A percentile compares a stretch with the other conserved stretches of the same genome.
Conservation (phyloP, 2,888 invertebrate species). For the Drosophila prolongata region DNA sequence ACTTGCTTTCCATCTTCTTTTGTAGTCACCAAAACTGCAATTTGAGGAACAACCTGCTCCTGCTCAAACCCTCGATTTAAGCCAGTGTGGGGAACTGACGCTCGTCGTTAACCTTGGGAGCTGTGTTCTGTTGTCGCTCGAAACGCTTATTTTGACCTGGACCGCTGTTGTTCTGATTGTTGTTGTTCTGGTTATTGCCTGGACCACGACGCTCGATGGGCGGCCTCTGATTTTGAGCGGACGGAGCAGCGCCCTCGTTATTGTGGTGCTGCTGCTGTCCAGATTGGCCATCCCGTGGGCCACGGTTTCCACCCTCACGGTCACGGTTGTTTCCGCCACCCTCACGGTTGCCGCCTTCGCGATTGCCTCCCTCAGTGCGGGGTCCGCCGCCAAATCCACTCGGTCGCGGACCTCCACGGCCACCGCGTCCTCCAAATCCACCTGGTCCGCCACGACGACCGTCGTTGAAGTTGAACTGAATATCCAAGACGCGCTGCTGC, state of each 20-base stretch:
- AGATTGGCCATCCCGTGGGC: conserved; percentile 40
- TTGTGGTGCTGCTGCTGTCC: conserved; percentile 30
- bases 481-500: conserved; percentile 94
- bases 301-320: conserved; percentile 35
- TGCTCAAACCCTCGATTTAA: conserved; percentile 83
- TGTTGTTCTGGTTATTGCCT: conserved; percentile 36
- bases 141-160: conserved; percentile 66
- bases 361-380: conserved; percentile 60
- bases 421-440: conserved; percentile 86
- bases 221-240: conserved; percentile 49
- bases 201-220: conserved; percentile 63
- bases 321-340: conserved; percentile 38
- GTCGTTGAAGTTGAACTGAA: conserved; percentile 95
- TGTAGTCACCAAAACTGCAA: conserved; percentile 28
- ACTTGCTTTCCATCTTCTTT: conserved; percentile 27
- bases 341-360: conserved; percentile 66
- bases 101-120: conserved; percentile 97
- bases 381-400: conserved; percentile 73
- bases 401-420: conserved; percentile 77
- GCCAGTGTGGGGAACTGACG: conserved; percentile 98
- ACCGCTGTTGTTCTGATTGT: conserved; percentile 25
- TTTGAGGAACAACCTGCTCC: conserved; percentile 10
- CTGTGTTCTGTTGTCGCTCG: conserved; percentile 83
- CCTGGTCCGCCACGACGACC: conserved; percentile 90
- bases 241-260: conserved; percentile 35